Evolutionary conservation across 2,888 invertebrate genomes (phyloP).

Genomic region (Microctonus hyperodae): DNA sequence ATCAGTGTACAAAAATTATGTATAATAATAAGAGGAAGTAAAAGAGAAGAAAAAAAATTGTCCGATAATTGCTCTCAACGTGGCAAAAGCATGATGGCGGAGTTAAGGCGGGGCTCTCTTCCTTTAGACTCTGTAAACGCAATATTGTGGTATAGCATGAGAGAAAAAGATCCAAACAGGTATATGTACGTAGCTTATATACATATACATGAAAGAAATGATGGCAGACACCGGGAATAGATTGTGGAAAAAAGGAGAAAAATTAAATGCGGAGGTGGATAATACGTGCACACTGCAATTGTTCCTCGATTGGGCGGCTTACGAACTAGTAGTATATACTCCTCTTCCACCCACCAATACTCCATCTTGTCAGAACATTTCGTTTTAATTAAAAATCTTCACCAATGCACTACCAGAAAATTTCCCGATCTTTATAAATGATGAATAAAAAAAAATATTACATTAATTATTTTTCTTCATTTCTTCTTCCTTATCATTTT

Average conservation of each 20-base stretch:
- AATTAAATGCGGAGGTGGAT: conserved; percentile 35
- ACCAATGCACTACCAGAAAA: conserved; percentile 4
- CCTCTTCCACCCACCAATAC: conserved; percentile 50
- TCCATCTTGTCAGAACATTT: conserved; percentile 31
- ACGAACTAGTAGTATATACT: conserved; percentile 35
- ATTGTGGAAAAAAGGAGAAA: conserved; percentile 14
- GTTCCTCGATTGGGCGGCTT: conserved; percentile 45
- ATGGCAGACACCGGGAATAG: conserved; percentile 17
- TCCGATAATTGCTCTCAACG: conserved; percentile 57
- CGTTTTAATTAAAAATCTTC: conserved; percentile 39
- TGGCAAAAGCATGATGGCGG: conserved; percentile 54
- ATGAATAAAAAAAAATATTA: not conserved
- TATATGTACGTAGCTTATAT: not conserved
- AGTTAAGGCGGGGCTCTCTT: conserved; percentile 55
- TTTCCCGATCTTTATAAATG: conserved; percentile 5
- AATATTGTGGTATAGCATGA: conserved; percentile 19
- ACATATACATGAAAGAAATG: conserved; percentile 22
- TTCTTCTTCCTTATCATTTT: not conserved
- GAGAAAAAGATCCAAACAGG: conserved; percentile 37
- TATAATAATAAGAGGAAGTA: conserved; percentile 14
- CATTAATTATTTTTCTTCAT: not conserved
- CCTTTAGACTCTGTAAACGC: conserved; percentile 26
- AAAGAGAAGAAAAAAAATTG: conserved; percentile 45
- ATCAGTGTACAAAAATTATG: not conserved
- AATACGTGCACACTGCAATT: conserved; percentile 42